Percentiles rank a stretch among this genome's conserved stretches.
phyloP scores from a whole-genome alignment of 2,888 invertebrate species.

The Serrognathus titanus region DNA sequence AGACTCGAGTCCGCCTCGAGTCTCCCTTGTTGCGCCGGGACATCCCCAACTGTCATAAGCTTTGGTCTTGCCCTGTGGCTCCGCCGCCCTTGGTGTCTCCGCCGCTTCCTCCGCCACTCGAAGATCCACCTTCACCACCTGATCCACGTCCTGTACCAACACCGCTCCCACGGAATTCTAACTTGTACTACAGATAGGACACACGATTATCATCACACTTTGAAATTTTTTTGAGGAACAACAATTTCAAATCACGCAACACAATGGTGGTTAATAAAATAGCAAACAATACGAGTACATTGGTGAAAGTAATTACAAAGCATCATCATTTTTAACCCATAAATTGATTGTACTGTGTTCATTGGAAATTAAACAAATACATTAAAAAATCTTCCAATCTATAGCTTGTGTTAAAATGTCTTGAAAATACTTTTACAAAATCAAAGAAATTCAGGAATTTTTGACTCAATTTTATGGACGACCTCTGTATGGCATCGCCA shows the following conservation, averaged over 20 bases:
- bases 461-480: no score
- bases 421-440: background rate
- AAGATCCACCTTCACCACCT: slow-evolving; percentile 76
- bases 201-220: background rate
- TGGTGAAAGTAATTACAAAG: background rate
- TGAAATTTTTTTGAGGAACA: background rate
- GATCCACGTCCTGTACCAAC: slow-evolving; percentile 71
- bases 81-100: slow-evolving; percentile 63
- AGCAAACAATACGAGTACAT: background rate
- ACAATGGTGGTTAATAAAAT: background rate
- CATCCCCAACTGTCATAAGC: slow-evolving; percentile 98
- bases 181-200: slow-evolving; percentile 72
- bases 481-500: no score
- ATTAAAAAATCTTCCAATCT: no score
- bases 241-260: no score
- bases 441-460: no score
- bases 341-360: no score
- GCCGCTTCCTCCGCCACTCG: slow-evolving; percentile 68
- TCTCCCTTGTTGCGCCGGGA: slow-evolving; percentile 97
- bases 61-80: slow-evolving; percentile 81
- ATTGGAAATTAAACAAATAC: no score
- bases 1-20: slow-evolving; percentile 92
- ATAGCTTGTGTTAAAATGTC: no score
- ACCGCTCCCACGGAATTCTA: slow-evolving; percentile 85
- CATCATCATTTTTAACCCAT: no score